Conservation (phyloP, 2,113 vertebrate species). For the Eulemur macaco region DNA sequence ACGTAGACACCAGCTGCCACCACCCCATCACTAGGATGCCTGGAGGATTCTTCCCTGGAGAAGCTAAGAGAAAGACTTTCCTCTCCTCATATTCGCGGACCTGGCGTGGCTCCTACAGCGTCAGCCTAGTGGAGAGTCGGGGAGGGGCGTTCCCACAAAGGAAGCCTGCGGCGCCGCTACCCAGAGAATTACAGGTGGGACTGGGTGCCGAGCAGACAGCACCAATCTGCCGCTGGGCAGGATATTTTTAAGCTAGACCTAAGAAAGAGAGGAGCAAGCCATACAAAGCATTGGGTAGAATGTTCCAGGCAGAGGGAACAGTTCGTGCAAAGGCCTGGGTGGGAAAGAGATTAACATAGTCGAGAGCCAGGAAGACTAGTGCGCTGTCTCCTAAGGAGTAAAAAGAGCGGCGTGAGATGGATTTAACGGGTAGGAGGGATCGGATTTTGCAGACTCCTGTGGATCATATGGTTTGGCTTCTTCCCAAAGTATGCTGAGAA, state of each 20-base stretch:
- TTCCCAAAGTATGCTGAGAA: neutral
- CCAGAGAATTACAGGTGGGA: neutral
- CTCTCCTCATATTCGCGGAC: neutral
- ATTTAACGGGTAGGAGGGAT: neutral
- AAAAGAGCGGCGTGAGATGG: neutral
- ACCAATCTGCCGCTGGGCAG: neutral
- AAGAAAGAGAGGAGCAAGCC: neutral
- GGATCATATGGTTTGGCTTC: neutral
- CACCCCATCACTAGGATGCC: neutral
- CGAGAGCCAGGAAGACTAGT: neutral
- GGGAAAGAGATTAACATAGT: neutral
- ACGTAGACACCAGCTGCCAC: neutral
- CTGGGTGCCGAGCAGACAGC: neutral
- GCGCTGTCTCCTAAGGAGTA: neutral
- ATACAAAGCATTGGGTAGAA: neutral
- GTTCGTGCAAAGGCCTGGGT: neutral
- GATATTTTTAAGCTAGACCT: neutral
- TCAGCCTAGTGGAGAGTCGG: neutral
- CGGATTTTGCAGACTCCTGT: neutral
- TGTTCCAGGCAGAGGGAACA: neutral
- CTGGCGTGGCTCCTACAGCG: neutral
- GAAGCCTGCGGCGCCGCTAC: neutral
- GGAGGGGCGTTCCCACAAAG: neutral
- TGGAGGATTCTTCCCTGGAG: neutral
- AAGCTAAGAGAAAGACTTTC: neutral